Evolutionary conservation across 1,140 invertebrate genomes (phyloP), one percentile per base, ranked within the genome.

Genomic region (Lordiphosa stackelbergi): DNA sequence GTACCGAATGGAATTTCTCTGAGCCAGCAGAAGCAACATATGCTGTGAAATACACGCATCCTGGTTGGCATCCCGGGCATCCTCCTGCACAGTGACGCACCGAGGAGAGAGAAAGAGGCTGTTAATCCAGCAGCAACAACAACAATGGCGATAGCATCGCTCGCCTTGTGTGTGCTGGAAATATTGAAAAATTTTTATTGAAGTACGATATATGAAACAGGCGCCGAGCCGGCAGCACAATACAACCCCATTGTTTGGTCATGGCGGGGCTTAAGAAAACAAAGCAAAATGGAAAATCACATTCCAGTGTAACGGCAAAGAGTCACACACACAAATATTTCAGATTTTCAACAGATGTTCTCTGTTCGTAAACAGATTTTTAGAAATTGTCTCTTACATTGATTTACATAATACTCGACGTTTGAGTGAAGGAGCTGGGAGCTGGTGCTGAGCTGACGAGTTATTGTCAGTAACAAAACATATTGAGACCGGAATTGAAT

Each of bases 171-270:
- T 66, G 53, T 52, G 72, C 75, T 75, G 65, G 64, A 81, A 81
- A 83, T 81, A 81, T 81, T 81, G 75, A 83, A 83, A 66, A 57
- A 71, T 81, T 64, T 42, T 74, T 81, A 65, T 74, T 81, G 70
- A 57, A 62, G 56, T 43, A 69, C 66, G 66, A 69, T 83, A 73
- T 72, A 75, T 81, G 68, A 65, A 69, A 51, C 56, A 64, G 55
- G 53, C 45, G 41, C 65, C 63, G 36, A 31, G 2, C 28, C 19
- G 13, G 24, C 49, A 22, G 28, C 12, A 43, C n/a, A 58, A 24
- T 19, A 37, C 28, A 31, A 31, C 28, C 4, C 55, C 47, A 49
- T 16, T 10, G 12, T 35, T 11, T 34, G 13, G 31, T 37, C 19
- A 28, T 31, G 60, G 53, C 38, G 51, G 31, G 38, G 19, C 36